Conservation (phyloP, 2,113 vertebrate genomes). For the Podilymbus podiceps region DNA sequence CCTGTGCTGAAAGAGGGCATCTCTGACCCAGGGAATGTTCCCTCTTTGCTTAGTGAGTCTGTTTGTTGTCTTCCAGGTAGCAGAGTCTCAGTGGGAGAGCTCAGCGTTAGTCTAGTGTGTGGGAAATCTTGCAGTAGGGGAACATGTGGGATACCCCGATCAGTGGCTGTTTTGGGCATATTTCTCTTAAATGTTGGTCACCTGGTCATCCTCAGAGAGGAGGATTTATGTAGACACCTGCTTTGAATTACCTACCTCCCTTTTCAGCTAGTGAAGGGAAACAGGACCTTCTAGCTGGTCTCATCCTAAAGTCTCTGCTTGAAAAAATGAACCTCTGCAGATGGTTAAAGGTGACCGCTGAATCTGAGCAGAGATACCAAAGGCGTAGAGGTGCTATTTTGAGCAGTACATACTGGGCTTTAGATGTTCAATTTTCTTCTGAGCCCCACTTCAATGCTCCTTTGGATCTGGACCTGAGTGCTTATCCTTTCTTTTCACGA, state of each 20-base stretch:
- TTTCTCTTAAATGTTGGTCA: background rate
- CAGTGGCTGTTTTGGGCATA: background rate
- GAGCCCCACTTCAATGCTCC: background rate
- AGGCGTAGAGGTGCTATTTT: background rate
- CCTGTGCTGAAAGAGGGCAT: background rate
- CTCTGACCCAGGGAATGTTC: background rate
- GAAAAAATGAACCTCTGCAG: background rate
- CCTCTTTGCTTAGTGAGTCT: background rate
- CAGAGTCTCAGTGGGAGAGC: background rate
- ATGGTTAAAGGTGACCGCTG: background rate
- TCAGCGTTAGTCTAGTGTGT: background rate
- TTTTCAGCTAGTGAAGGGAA: background rate
- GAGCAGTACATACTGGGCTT: background rate
- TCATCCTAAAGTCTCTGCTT: background rate
- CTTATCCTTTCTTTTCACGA: background rate
- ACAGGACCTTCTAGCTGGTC: background rate
- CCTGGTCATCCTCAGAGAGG: background rate
- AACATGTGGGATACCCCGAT: background rate
- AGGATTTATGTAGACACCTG: background rate
- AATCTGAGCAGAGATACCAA: background rate
- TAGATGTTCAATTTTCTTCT: background rate
- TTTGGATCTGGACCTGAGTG: background rate
- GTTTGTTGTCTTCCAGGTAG: background rate
- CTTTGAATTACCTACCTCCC: background rate
- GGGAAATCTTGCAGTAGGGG: background rate